Conservation (phyloP, 2,113 vertebrate genomes). For the Casuarius casuarius region DNA sequence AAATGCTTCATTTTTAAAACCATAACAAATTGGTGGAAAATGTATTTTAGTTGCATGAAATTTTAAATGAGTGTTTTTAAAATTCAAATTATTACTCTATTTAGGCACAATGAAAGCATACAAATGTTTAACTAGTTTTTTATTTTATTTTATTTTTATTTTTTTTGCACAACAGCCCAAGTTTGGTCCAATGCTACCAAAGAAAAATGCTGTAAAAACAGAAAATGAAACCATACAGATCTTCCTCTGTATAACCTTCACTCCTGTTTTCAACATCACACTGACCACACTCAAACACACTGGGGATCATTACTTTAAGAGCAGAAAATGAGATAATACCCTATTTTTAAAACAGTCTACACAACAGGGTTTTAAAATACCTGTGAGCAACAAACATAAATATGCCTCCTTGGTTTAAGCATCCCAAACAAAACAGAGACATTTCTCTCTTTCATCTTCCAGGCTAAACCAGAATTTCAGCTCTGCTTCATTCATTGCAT, state of each 20-base stretch:
- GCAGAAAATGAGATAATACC: not conserved
- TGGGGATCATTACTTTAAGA: not conserved
- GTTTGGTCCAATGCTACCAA: not conserved
- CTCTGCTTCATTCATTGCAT: not conserved
- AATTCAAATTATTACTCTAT: not conserved
- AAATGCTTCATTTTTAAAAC: conserved; percentile 42
- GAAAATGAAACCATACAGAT: not conserved
- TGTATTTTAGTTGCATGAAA: conserved; percentile 52
- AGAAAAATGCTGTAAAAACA: not conserved
- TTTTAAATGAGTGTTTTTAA: conserved; percentile 45
- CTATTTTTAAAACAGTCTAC: not conserved
- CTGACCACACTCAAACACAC: not conserved
- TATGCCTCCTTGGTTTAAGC: not conserved
- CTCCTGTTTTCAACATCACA: not conserved
- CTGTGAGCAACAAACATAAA: not conserved
- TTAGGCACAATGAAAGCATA: not conserved
- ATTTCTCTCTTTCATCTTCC: not conserved
- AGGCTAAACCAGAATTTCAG: not conserved
- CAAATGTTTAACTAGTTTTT: not conserved
- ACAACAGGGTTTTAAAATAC: not conserved
- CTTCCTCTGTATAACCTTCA: not conserved
- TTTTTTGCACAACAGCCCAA: not conserved
- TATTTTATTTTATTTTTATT: not conserved
- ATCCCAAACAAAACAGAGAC: not conserved
- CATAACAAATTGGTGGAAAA: conserved; percentile 44